These are phyloP conservation scores for Drosophila tripunctata DNA, from an alignment of 2,888 invertebrate genomes.

Conservation along the genomic window DNA sequence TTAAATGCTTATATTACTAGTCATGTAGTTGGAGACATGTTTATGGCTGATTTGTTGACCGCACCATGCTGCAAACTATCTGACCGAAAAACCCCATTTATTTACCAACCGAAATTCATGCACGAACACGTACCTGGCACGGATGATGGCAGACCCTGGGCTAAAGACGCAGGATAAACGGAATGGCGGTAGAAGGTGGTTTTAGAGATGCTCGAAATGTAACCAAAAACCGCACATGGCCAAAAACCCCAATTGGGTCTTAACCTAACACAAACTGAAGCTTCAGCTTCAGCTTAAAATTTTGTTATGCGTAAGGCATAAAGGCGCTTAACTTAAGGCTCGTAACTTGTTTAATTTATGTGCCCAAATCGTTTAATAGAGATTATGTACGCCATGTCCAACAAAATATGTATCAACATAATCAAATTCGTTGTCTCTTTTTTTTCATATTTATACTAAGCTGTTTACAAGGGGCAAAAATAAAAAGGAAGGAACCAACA, in stretches of 20 bases:
- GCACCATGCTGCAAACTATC: conserved; percentile 34
- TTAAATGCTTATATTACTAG: neutral
- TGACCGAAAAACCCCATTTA: conserved; percentile 48
- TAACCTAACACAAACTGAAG: conserved; percentile 17
- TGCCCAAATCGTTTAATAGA: conserved; percentile 79
- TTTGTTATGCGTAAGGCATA: conserved; percentile 76
- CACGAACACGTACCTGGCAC: conserved; percentile 72
- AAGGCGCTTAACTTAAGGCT: conserved; percentile 56
- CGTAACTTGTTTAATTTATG: conserved; percentile 77
- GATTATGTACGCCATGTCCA: conserved; percentile 74
- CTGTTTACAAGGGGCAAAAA: conserved; percentile 46
- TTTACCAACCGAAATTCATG: conserved; percentile 64
- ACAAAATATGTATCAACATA: conserved; percentile 56
- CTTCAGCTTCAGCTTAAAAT: conserved; percentile 39
- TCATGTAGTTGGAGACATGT: conserved; percentile 41
- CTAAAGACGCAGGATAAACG: neutral
- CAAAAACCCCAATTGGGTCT: conserved; percentile 61
- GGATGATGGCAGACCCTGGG: no score
- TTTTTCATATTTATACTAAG: conserved; percentile 39
- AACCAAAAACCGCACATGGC: conserved; percentile 49
- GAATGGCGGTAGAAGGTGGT: no score
- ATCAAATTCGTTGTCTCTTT: conserved; percentile 68
- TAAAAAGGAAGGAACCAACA: no score
- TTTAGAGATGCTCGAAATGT: neutral
- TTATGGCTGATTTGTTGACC: conserved; percentile 57